A percentile compares a stretch with the other conserved stretches of the same genome.
Evolutionary conservation across 1,140 invertebrate genomes (phyloP).

Genomic region (Lamellibrachia luymesi): DNA sequence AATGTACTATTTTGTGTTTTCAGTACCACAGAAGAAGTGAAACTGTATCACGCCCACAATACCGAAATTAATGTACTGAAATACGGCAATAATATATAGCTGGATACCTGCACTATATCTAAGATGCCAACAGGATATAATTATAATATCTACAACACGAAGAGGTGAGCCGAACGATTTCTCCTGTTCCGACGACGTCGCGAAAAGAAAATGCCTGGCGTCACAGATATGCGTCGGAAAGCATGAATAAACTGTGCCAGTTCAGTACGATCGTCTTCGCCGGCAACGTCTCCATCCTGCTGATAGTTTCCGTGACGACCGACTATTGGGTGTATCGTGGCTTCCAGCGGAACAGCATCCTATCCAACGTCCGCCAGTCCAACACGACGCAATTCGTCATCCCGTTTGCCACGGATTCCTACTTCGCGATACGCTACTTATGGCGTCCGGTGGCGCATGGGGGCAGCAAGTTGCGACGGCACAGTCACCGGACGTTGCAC

Average conservation of each 20-base stretch:
- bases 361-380: constrained; percentile 22
- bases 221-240: not conserved
- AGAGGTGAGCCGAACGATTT: not conserved
- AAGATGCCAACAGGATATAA: not conserved
- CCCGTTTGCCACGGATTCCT: constrained; percentile 35
- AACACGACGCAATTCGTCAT: constrained; percentile 30
- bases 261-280: constrained; percentile 42
- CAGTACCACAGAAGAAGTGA: not conserved
- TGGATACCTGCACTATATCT: not conserved
- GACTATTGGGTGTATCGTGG: constrained; percentile 45
- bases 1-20: not conserved
- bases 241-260: constrained; percentile 38
- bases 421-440: constrained; percentile 33
- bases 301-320: constrained; percentile 39
- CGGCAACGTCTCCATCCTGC: constrained; percentile 38
- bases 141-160: not conserved
- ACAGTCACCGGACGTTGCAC: constrained; percentile 26
- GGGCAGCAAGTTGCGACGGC: not conserved
- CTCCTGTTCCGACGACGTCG: not conserved
- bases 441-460: constrained; percentile 18
- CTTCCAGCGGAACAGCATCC: constrained; percentile 31
- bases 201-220: not conserved
- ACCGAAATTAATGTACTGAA: not conserved
- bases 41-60: not conserved
- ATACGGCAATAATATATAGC: not conserved